Conservation (phyloP, 2,888 invertebrate species). For the Tiliacea aurago region DNA sequence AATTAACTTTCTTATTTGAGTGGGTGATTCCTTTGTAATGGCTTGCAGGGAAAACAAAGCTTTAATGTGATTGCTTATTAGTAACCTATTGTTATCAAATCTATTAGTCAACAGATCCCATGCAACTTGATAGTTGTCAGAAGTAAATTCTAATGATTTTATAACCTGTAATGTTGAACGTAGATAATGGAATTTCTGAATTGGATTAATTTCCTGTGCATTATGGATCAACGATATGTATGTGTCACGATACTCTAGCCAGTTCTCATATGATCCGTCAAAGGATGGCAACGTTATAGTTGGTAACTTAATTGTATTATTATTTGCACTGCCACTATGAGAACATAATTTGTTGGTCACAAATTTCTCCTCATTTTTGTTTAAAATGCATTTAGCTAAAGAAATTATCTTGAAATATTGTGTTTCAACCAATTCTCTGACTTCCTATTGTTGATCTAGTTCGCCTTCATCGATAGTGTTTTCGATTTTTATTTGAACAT, state of each 20-base stretch:
- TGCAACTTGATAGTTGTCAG: slow-evolving; percentile 9
- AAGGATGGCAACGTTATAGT: slow-evolving; percentile 16
- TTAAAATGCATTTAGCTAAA: background rate
- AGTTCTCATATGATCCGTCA: too few species aligned
- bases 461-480: background rate
- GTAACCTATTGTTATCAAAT: slow-evolving; percentile 13
- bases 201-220: slow-evolving; percentile 9
- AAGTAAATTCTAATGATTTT: slow-evolving; percentile 13
- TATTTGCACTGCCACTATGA: slow-evolving; percentile 3
- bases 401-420: slow-evolving; percentile 2
- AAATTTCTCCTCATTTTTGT: background rate
- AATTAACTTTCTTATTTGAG: slow-evolving; percentile 3
- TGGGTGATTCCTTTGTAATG: too few species aligned
- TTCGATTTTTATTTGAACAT: background rate
- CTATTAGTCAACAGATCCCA: slow-evolving; percentile 20
- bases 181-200: slow-evolving; percentile 17
- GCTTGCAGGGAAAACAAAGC: too few species aligned
- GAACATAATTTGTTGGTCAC: background rate
- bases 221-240: slow-evolving; percentile 11
- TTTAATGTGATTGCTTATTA: too few species aligned
- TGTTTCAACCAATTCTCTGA: slow-evolving; percentile 3
- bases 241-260: slow-evolving; percentile 6
- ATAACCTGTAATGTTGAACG: too few species aligned
- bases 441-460: background rate
- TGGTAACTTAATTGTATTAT: slow-evolving; percentile 8